phyloP scores from a whole-genome alignment of 1,140 invertebrate species.

The Triops cancriformis region DNA sequence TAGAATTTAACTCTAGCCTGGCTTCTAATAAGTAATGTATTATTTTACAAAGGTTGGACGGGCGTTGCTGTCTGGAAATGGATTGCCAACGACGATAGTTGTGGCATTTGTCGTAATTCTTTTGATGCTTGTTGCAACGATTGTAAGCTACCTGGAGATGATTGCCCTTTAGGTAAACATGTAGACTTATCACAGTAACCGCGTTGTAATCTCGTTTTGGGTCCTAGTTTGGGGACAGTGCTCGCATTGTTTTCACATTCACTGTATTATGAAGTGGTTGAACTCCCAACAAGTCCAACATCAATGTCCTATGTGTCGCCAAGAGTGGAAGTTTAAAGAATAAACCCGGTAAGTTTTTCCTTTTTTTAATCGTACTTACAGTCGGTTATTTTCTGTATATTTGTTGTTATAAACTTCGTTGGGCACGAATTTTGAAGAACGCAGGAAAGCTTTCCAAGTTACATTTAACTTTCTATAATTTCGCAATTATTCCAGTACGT shows the following conservation, averaged over 20 bases:
- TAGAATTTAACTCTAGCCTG: not conserved
- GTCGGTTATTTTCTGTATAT: no score
- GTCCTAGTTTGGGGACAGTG: constrained; percentile 91
- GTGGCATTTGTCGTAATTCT: constrained; percentile 96
- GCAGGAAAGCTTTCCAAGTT: no score
- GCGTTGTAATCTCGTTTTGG: constrained; percentile 30
- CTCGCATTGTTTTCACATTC: constrained; percentile 98
- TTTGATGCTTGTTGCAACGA: constrained; percentile 98
- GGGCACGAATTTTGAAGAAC: no score
- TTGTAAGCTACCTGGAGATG: constrained; percentile 96
- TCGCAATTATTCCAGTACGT: no score
- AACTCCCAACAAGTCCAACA: constrained; percentile 91
- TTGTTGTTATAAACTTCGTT: no score
- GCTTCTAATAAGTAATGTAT: constrained; percentile 10
- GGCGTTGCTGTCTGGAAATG: constrained; percentile 96
- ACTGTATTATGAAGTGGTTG: constrained; percentile 99
- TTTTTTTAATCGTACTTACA: not conserved
- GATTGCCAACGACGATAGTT: constrained; percentile 97
- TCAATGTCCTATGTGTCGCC: constrained; percentile 97
- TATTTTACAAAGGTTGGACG: constrained; percentile 63
- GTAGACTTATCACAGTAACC: constrained; percentile 18
- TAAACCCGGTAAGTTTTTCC: constrained; percentile 36
- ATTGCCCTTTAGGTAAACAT: constrained; percentile 75
- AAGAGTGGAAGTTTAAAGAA: constrained; percentile 97
- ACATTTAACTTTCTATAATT: no score